Base-by-base conservation (phyloP, 1,140 invertebrate species). In the Drosophila bifasciata region DNA sequence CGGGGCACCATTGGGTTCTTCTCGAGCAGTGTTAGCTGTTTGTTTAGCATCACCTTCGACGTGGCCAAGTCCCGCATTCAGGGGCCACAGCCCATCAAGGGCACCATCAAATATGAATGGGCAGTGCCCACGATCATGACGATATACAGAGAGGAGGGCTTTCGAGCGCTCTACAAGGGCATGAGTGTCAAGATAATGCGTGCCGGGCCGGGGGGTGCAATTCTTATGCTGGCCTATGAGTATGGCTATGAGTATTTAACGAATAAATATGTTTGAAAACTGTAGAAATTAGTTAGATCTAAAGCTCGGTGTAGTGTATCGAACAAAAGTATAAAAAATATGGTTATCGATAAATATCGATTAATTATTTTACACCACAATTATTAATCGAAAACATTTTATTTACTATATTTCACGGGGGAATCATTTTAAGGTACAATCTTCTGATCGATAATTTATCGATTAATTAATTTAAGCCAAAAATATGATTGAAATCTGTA, bases 31-130 rank as follows among this genome's bases (percentile, higher is more conserved):
- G 76, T 98, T 19, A 96, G 95, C 11, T 97, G 96, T 0, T 93
- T 94, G 80, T 91, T 96, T n/a, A 98, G 98, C 91, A 97, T 98
- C 92, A 97, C 97, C 15, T 98, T 98, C 90, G 98, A 99, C 92
- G 97, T 98, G 2, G 97, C 97, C 2, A 99, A 98, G 92, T 97
- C 96, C 85, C 93, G 97, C 57, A 98, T 99, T 77, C 98, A 98
- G 92, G 96, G 97, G 1, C 96, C 97, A 6, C 97, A 98, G 92
- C 96, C 96, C 6, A 92, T 94, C 2, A 91, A 93, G 6, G 94
- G 94, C 5, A 49, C 93, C 67, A 94, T 97, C 19, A 96, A 97
- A 83, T 98, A 98, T 78, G 93, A 92, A 56, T 93, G 93, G 32
- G 96, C 96, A 7, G 92, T 96, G 28, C 92, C 92, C n/a, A 95